Conservation (phyloP, 2,113 vertebrate species). For the Heterochromis multidens region DNA sequence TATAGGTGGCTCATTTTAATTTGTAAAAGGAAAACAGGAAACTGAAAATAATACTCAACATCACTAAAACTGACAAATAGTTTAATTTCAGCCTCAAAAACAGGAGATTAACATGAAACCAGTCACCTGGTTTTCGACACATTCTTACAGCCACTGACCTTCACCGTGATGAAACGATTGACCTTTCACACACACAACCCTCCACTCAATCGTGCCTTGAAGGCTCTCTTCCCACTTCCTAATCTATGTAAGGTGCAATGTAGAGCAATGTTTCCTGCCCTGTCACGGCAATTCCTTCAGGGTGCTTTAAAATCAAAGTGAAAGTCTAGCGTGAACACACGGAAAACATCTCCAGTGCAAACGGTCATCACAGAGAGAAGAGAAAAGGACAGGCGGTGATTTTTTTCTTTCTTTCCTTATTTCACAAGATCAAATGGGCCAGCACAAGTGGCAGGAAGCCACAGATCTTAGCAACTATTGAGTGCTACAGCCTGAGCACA, state of each 20-base stretch:
- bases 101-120: neutral
- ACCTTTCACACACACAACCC: constrained; percentile 18
- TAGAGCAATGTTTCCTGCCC: constrained; percentile 72
- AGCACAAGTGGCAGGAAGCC: constrained; percentile 18
- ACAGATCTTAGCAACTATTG: constrained; percentile 47
- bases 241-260: constrained; percentile 74
- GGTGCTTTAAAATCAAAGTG: constrained; percentile 57
- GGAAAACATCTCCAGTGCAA: neutral
- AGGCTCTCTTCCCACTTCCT: constrained; percentile 68
- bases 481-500: constrained; percentile 27
- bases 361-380: neutral
- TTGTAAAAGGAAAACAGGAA: neutral
- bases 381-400: neutral
- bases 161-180: neutral
- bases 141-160: neutral
- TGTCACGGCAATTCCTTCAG: constrained; percentile 71
- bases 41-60: neutral
- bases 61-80: neutral
- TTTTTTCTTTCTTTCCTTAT: neutral
- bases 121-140: constrained; percentile 30
- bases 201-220: neutral
- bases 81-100: constrained; percentile 3
- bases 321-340: neutral
- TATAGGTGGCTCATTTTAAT: constrained; percentile 14
- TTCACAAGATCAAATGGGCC: neutral